phyloP scores from a whole-genome alignment of 2,888 invertebrate genomes.

The Caenorhabditis japonica region DNA sequence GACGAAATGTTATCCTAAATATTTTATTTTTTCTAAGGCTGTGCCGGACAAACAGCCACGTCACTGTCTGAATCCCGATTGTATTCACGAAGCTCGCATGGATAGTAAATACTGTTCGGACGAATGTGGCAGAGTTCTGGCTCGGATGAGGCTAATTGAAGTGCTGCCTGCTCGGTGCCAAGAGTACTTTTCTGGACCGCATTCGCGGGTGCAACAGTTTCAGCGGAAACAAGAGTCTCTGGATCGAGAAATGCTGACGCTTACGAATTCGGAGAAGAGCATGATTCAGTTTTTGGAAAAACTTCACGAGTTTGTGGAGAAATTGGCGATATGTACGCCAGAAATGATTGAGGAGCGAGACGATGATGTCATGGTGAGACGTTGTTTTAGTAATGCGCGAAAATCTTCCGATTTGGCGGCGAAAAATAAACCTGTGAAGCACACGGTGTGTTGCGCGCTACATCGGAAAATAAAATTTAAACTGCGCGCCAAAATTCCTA shows the following conservation, averaged over 20 bases:
- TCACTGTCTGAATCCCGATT: conserved; percentile 93
- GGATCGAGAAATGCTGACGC: conserved; percentile 1
- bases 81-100: conserved; percentile 84
- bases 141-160: conserved; percentile 17
- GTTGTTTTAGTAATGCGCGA: neutral
- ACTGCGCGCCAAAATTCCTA: too few species aligned
- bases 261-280: conserved; percentile 6
- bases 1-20: neutral
- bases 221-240: neutral
- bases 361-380: conserved; percentile 36
- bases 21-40: neutral
- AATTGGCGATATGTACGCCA: conserved; percentile 9
- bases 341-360: conserved; percentile 11
- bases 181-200: conserved; percentile 12
- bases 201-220: neutral
- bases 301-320: conserved; percentile 18
- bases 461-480: too few species aligned
- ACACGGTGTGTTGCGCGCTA: too few species aligned
- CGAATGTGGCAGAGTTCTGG: conserved; percentile 49
- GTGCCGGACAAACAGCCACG: conserved; percentile 79
- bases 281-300: conserved; percentile 27
- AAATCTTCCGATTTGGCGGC: too few species aligned
- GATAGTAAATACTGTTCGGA: conserved; percentile 60
- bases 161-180: conserved; percentile 23
- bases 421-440: too few species aligned